Evolutionary conservation across 1,140 invertebrate genomes (phyloP).

Genomic region (Calliphora vicina): DNA sequence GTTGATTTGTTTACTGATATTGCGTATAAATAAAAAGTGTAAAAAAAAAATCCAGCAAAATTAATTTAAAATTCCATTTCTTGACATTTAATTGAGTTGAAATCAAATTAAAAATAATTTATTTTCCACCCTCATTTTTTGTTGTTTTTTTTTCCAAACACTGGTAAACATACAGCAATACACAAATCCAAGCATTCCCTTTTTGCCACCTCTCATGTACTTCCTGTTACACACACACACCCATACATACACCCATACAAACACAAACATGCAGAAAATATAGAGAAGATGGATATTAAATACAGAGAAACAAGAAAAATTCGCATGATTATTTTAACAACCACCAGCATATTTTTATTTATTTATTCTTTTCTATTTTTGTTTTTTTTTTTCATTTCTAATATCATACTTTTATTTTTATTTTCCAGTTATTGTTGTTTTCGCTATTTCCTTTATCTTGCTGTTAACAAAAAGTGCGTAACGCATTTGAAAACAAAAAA

Average conservation of each 20-base stretch:
- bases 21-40: conserved; percentile 12
- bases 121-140: conserved; percentile 57
- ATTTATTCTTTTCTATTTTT: neutral
- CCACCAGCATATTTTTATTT: neutral
- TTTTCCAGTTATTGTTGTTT: neutral
- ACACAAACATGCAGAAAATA: neutral
- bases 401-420: conserved; percentile 1
- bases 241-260: neutral
- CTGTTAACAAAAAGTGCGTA: conserved; percentile 23
- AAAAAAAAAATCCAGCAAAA: conserved; percentile 45
- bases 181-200: neutral
- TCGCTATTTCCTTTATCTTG: neutral
- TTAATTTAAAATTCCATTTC: conserved; percentile 63
- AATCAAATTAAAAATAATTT: conserved; percentile 64
- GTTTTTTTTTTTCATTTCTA: neutral
- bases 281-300: too few species aligned
- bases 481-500: neutral
- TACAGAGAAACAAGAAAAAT: neutral
- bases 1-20: neutral
- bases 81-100: conserved; percentile 63
- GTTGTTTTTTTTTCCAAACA: too few species aligned
- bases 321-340: neutral
- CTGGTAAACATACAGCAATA: neutral
- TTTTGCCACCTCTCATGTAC: neutral
- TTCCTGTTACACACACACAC: neutral